phyloP scores from a whole-genome alignment of 2,113 vertebrate species.

The Leptodactylus fuscus region DNA sequence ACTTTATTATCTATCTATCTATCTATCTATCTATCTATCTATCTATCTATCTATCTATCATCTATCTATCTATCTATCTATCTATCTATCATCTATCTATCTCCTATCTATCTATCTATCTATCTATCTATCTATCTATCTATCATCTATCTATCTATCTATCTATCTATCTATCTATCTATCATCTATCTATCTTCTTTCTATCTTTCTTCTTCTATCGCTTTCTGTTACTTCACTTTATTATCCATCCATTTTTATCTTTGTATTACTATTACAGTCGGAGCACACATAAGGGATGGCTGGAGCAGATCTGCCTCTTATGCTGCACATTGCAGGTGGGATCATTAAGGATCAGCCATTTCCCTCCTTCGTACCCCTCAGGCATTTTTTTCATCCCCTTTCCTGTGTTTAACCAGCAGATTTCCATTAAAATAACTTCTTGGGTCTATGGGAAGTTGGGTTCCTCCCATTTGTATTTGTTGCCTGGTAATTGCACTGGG shows the following conservation, averaged over 20 bases:
- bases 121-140: background rate
- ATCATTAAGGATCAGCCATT: background rate
- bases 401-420: slow-evolving; percentile 26
- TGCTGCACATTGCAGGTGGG: background rate
- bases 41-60: too few species aligned
- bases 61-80: background rate
- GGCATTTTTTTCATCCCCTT: background rate
- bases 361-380: background rate
- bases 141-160: background rate
- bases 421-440: slow-evolving; percentile 1
- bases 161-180: slow-evolving; percentile 6
- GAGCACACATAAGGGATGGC: too few species aligned
- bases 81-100: slow-evolving; percentile 1
- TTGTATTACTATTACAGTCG: too few species aligned
- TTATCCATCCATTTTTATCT: too few species aligned
- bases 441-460: background rate
- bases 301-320: background rate
- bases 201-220: too few species aligned
- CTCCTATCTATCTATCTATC: background rate
- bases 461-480: slow-evolving; percentile 24
- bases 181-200: background rate
- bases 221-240: background rate
- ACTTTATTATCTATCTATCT: too few species aligned
- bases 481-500: slow-evolving; percentile 1
- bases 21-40: too few species aligned